Base-by-base conservation (phyloP, 2,113 vertebrate genomes). In the Paracanthobrama guichenoti region DNA sequence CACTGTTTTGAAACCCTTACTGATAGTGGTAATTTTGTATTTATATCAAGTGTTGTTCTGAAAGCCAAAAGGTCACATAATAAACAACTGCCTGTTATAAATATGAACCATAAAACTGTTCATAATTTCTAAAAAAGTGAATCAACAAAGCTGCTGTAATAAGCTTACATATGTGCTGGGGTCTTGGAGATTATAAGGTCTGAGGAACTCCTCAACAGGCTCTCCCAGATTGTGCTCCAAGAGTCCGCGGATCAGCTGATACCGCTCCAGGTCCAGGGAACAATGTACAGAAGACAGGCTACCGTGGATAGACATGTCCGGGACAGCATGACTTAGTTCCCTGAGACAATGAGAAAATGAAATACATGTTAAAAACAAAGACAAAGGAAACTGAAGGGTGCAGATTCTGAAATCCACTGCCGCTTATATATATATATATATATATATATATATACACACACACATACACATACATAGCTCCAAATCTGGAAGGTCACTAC, bases 161-260 rank as follows among this genome's bases (percentile, higher is more conserved):
- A 67, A 14, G n/a, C 96, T 96, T 92, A 99, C 98, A 24, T 97
- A 96, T 88, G 92, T 97, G 81, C 96, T 95, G 50, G 98, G 98
- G 81, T 99, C 97, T 89, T 98, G 98, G 55, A 99, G 86, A 88
- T 98, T 98, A 0, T 98, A 99, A 0, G 98, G 98, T 22, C 97
- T 91, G 90, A 99, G 94, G 87, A 98, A 99, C 77, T 99, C 98
- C 86, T 99, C 98, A 2, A 97, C 88, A 0, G 97, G 97, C 55
- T 99, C 98, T 9, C 97, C 98, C 0, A 99, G 93, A 90, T 99
- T 99, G 91, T 97, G 96, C 86, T 99, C 97, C 83, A 99, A 89
- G 57, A 99, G 93, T 0, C 97, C 97, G 4, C 95, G 93, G 81
- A 99, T 97, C 79, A 99, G 93, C 67, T 95, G 96, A 80, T 99